Percentiles rank a stretch among this genome's conserved stretches.
phyloP scores from a whole-genome alignment of 92 coral and sea anemone genomes.

The Plumapathes pennacea region DNA sequence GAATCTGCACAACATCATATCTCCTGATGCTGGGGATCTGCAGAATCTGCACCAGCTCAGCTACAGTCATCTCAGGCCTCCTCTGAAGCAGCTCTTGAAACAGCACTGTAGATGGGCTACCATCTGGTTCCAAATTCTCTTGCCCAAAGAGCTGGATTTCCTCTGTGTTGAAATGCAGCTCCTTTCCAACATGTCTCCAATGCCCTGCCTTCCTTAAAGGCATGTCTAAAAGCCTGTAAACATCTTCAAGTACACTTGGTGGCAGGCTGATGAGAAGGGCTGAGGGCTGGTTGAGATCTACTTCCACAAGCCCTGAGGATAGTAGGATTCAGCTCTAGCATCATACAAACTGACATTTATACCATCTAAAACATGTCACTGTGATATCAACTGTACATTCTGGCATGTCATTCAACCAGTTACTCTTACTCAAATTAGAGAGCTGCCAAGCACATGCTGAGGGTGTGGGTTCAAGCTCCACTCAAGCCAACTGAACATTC shows the following conservation, averaged over 20 bases:
- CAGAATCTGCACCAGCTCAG: constrained; percentile 45
- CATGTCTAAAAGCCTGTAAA: constrained; percentile 27
- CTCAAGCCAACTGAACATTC: too few species aligned
- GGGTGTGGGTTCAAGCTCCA: too few species aligned
- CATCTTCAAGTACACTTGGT: constrained; percentile 14
- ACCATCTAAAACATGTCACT: too few species aligned
- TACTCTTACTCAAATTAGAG: too few species aligned
- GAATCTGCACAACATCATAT: constrained; percentile 18
- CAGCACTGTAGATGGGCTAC: constrained; percentile 39
- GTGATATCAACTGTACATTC: too few species aligned
- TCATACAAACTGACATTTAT: too few species aligned
- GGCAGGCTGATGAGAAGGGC: constrained; percentile 22
- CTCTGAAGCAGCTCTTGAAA: constrained; percentile 7
- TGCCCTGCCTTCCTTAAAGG: constrained; percentile 17
- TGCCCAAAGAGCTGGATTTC: constrained; percentile 6
- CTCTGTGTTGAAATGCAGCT: constrained; percentile 8
- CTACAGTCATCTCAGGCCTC: constrained; percentile 36
- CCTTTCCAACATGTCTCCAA: constrained; percentile 46
- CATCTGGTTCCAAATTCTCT: constrained; percentile 26
- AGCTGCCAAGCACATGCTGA: too few species aligned
- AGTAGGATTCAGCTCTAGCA: too few species aligned
- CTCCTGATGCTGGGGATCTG: constrained; percentile 25
- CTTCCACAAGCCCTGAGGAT: too few species aligned
- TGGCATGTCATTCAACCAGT: too few species aligned
- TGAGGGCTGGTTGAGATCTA: not conserved